phyloP scores from a whole-genome alignment of 2,113 vertebrate genomes.

The Rhea americana region DNA sequence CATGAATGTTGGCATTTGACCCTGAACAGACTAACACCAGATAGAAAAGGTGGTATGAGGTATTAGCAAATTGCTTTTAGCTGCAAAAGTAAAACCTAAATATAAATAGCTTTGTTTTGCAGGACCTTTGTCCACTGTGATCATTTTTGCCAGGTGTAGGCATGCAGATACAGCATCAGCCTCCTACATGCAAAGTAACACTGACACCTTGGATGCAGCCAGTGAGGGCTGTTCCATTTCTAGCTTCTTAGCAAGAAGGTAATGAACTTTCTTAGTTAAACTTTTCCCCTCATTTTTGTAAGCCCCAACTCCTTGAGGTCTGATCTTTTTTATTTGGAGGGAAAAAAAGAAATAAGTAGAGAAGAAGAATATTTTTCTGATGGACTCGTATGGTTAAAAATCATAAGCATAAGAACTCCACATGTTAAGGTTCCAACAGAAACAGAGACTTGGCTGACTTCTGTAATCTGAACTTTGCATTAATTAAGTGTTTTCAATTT shows the following conservation, averaged over 20 bases:
- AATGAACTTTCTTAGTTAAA: background rate
- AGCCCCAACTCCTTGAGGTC: background rate
- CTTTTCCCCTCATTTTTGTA: background rate
- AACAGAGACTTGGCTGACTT: slow-evolving; percentile 67
- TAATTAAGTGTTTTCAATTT: slow-evolving; percentile 65
- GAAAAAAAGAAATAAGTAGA: background rate
- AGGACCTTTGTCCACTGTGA: background rate
- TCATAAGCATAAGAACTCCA: slow-evolving; percentile 48
- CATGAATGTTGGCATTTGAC: background rate
- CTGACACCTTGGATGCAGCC: background rate
- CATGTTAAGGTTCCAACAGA: slow-evolving; percentile 52
- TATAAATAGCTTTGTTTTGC: background rate
- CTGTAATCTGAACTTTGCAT: slow-evolving; percentile 47
- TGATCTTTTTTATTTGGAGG: background rate
- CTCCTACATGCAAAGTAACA: background rate
- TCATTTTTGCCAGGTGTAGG: background rate
- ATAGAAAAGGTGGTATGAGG: background rate
- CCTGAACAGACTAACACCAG: background rate
- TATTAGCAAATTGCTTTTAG: background rate
- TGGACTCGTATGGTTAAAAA: slow-evolving; percentile 19
- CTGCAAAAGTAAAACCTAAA: background rate
- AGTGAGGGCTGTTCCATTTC: background rate
- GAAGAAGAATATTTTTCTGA: slow-evolving; percentile 32
- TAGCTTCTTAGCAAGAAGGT: background rate
- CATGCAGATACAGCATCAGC: background rate